Evolutionary conservation across 2,113 vertebrate species (phyloP).

Genomic region (Albula glossodonta): DNA sequence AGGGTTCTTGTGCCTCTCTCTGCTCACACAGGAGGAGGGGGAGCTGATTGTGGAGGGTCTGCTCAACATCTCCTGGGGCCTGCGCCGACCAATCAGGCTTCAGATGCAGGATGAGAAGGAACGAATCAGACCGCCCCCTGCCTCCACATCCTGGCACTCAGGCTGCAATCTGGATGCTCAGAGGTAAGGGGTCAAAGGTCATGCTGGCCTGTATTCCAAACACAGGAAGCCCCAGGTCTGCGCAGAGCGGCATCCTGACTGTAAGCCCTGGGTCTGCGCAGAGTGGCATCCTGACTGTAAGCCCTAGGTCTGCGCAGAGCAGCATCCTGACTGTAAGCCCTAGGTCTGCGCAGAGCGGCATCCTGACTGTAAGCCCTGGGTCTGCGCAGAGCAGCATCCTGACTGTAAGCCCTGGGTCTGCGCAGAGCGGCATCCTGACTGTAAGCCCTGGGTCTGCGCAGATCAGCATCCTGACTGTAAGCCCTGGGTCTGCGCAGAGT

Average conservation of each 20-base stretch:
- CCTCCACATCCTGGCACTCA: constrained; percentile 96
- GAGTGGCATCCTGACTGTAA: too few species aligned
- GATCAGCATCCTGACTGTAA: too few species aligned
- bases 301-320: too few species aligned
- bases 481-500: too few species aligned
- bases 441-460: too few species aligned
- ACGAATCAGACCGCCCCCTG: constrained; percentile 86
- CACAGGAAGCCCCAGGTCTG: not conserved
- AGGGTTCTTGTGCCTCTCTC: constrained; percentile 33
- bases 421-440: too few species aligned
- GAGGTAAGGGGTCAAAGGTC: constrained; percentile 65
- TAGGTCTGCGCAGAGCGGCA: too few species aligned
- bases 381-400: too few species aligned
- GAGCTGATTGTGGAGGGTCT: constrained; percentile 93
- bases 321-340: too few species aligned
- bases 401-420: too few species aligned
- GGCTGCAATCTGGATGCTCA: constrained; percentile 90
- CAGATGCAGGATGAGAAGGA: constrained; percentile 98
- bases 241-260: not conserved
- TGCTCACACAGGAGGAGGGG: constrained; percentile 81
- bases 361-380: too few species aligned
- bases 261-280: too few species aligned
- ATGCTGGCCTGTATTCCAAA: not conserved
- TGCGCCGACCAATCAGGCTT: constrained; percentile 91
- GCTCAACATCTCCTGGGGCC: constrained; percentile 95